A percentile compares a stretch with the other conserved stretches of the same genome.
Evolutionary conservation across 2,797 vertebrate species (phyloP).

Genomic region (Takifugu rubripes): DNA sequence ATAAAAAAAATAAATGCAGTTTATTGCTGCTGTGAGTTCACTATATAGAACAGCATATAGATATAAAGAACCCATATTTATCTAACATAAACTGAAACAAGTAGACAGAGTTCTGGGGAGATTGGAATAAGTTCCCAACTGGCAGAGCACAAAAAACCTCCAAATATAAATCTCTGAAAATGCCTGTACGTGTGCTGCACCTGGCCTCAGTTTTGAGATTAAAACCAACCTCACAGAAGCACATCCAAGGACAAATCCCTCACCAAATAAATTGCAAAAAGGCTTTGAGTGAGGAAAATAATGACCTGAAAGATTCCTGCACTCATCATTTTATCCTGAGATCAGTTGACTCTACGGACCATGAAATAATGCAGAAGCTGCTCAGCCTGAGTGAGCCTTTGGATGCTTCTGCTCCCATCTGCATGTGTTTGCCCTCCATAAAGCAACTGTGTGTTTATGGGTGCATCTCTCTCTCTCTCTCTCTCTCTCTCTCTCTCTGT

Average conservation of each 20-base stretch:
- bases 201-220: slow-evolving; percentile 29
- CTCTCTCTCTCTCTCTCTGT: slow-evolving; percentile 36
- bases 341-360: slow-evolving; percentile 71
- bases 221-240: slow-evolving; percentile 33
- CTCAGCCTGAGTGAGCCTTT: slow-evolving; percentile 59
- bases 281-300: slow-evolving; percentile 25
- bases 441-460: slow-evolving; percentile 22
- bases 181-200: neutral
- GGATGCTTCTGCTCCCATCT: slow-evolving; percentile 37
- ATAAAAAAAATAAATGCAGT: no score
- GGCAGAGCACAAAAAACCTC: neutral
- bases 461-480: no score
- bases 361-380: slow-evolving; percentile 73
- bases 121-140: neutral
- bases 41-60: no score
- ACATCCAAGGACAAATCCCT: slow-evolving; percentile 33
- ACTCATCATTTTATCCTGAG: slow-evolving; percentile 67
- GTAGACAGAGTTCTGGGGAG: neutral
- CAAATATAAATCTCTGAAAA: neutral
- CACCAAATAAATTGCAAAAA: slow-evolving; percentile 35
- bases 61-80: no score
- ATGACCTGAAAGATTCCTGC: slow-evolving; percentile 54
- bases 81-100: no score
- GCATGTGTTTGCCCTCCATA: neutral
- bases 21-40: neutral